A percentile compares a stretch with the other conserved stretches of the same genome.
Evolutionary conservation across 2,797 vertebrate genomes (phyloP).

Genomic region (Pterois miles): DNA sequence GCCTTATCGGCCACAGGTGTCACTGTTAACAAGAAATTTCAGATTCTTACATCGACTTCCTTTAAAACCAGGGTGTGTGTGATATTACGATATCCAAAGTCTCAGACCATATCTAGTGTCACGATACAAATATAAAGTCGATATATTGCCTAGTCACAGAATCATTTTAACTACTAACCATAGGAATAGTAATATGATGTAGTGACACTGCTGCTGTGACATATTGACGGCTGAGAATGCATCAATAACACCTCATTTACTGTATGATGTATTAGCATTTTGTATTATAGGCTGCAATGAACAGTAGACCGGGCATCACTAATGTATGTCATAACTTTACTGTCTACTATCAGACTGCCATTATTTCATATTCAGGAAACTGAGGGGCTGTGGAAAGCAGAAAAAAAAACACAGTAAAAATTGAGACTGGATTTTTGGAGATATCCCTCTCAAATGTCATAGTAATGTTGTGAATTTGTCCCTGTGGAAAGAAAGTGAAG

Average conservation of each 20-base stretch:
- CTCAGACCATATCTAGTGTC: no score
- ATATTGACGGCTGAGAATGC: background rate
- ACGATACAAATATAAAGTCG: no score
- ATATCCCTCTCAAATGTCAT: background rate
- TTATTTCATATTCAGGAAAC: slow-evolving; percentile 8
- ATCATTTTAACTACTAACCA: background rate
- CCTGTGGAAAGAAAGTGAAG: slow-evolving; percentile 16
- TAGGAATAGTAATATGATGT: background rate
- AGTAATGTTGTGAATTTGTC: slow-evolving; percentile 23
- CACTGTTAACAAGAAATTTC: no score
- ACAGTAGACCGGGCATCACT: background rate
- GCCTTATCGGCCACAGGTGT: no score
- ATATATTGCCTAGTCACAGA: background rate
- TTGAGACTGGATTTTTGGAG: background rate
- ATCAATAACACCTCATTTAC: background rate
- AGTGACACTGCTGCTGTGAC: background rate
- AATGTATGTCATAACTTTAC: background rate
- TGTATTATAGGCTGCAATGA: background rate
- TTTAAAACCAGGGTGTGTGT: no score
- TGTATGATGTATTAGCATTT: background rate
- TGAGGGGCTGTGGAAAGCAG: background rate
- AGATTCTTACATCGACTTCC: no score
- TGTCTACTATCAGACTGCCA: background rate
- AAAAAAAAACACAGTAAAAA: background rate
- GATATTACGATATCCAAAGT: no score